Evolutionary conservation across 53 echinoderm and acorn worm genomes (phyloP).

Genomic region (Henricia sp.): DNA sequence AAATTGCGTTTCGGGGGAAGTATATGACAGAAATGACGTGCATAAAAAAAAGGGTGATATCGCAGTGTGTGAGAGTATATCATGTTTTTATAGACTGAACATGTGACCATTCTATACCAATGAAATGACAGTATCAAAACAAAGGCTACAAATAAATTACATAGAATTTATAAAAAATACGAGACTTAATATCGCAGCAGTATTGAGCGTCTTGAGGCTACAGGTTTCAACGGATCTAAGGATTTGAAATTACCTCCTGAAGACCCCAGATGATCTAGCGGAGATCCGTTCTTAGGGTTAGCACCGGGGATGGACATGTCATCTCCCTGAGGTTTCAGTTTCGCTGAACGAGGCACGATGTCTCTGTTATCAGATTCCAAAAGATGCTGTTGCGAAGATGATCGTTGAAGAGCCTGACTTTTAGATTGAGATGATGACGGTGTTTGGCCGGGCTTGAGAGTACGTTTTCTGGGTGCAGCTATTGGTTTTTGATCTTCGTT

Average conservation of each 20-base stretch:
- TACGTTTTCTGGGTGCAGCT: slow-evolving; percentile 22
- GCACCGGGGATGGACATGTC: slow-evolving; percentile 9
- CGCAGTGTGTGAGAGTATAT: too few species aligned
- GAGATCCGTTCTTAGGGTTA: slow-evolving; percentile 20
- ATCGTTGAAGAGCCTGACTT: slow-evolving; percentile 32
- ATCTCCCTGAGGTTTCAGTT: background rate
- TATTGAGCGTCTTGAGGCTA: slow-evolving; percentile 20
- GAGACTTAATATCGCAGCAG: slow-evolving; percentile 10
- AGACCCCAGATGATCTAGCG: too few species aligned
- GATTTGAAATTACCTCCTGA: too few species aligned
- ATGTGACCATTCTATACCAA: too few species aligned
- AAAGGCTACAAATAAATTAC: background rate
- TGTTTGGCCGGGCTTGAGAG: background rate
- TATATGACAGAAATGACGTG: too few species aligned
- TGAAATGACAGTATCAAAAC: too few species aligned
- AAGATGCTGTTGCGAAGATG: slow-evolving; percentile 9
- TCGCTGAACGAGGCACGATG: background rate
- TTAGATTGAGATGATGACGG: background rate
- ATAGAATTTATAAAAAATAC: background rate
- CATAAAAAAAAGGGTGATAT: too few species aligned
- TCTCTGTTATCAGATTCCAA: background rate
- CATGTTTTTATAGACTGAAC: too few species aligned
- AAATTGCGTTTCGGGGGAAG: too few species aligned
- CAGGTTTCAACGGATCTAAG: background rate
- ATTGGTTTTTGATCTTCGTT: background rate